Base-by-base conservation (phyloP, 2,113 vertebrate genomes). In the Perca flavescens region DNA sequence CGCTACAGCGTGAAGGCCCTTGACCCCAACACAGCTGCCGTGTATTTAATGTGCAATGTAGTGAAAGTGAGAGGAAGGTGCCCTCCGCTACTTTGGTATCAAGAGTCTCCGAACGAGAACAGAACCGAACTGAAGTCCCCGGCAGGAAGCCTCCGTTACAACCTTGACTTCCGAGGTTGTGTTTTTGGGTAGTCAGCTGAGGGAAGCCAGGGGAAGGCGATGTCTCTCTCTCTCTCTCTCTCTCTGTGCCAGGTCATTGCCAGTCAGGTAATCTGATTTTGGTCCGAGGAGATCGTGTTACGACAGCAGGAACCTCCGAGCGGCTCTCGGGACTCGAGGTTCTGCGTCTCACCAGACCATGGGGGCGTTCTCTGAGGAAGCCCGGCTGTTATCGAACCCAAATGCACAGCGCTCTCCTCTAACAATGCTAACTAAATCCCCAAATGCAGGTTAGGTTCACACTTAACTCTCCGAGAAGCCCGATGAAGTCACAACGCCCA, bases 61-160 rank as follows among this genome's bases (percentile, higher is more conserved):
- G 40, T 86, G 85, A 93, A 91, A 93, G 91, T 91, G 88, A 89
- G 82, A 77, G 88, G 88, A 90, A 86, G 86, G 79, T 88, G 72
- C 71, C 73, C 61, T 84, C 50, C n/a, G 57, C 77, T 83, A 31
- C 60, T 75, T 49, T 36, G 61, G 80, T 58, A 82, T 88, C 86
- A 71, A 63, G 79, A 89, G 87, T 79, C 74, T 77, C 15, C 21
- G 19, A 81, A 75, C 58, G 76, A 79, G 77, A 90, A 60, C 77
- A 90, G 73, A 74, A 82, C 75, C 78, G 77, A 89, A 60, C 77
- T 89, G 73, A 74, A 82, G 77, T 85, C 69, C 25, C 66, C 68
- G 74, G 25, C 84, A 89, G 91, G 91, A 92, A 90, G 88, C 82
- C 77, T 89, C 69, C n/a, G 6, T 84, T 90, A 83, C 88, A 90